A percentile compares a stretch with the other conserved stretches of the same genome.
These are phyloP conservation scores for Zaprionus obscuricornis DNA, from an alignment of 2,888 invertebrate genomes.

Conservation along the genomic window DNA sequence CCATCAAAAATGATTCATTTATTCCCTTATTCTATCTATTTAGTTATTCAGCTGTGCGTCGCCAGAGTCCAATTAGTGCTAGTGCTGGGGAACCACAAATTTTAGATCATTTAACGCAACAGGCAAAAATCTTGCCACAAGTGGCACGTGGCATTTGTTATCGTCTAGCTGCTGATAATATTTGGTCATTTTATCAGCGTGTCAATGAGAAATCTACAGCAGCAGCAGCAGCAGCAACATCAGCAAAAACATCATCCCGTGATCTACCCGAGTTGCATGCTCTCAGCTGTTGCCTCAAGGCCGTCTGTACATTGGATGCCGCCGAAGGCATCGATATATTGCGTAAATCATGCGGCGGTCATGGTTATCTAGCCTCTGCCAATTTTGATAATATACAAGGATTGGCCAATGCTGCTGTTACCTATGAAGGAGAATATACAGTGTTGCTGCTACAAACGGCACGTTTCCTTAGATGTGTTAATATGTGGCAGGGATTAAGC, in stretches of 20 bases:
- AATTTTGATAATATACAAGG: constrained; percentile 93
- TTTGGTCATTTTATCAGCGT: constrained; percentile 92
- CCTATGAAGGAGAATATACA: constrained; percentile 98
- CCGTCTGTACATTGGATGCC: constrained; percentile 90
- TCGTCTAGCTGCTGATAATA: constrained; percentile 88
- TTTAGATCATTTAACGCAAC: constrained; percentile 96
- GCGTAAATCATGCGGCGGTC: constrained; percentile 96
- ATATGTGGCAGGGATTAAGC: constrained; percentile 87
- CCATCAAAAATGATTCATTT: not conserved
- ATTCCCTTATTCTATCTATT: not conserved
- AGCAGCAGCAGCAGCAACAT: constrained; percentile 87
- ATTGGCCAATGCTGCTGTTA: constrained; percentile 92
- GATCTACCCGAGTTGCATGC: constrained; percentile 92
- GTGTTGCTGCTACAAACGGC: constrained; percentile 95
- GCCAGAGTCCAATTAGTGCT: constrained; percentile 92
- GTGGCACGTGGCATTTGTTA: constrained; percentile 92
- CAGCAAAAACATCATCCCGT: not conserved
- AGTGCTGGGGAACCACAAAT: constrained; percentile 93
- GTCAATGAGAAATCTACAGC: constrained; percentile 90
- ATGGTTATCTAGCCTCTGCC: constrained; percentile 94
- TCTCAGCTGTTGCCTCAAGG: constrained; percentile 94
- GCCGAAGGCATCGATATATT: constrained; percentile 91
- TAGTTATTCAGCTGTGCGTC: constrained; percentile 91
- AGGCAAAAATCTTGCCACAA: constrained; percentile 93
- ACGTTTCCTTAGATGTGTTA: constrained; percentile 90